Evolutionary conservation across 2,888 invertebrate genomes (phyloP), one percentile per base, ranked within the genome.

Genomic region (Caenorhabditis sp.): DNA sequence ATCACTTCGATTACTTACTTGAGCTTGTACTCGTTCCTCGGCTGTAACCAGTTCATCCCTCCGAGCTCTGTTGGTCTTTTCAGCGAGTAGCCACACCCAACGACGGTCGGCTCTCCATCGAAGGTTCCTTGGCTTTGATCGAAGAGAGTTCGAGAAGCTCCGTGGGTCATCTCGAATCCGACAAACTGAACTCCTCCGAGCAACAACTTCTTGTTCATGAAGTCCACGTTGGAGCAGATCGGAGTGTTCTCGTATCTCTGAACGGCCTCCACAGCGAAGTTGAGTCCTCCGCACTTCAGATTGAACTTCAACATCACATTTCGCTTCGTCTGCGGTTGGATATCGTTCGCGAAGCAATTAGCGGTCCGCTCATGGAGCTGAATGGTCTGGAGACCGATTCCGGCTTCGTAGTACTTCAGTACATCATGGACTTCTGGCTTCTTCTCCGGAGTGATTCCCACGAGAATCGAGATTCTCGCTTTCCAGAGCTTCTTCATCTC

Each of bases 251-350:
- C 19, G 2, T 26, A n/a, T 4, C 35, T 28, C 22, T 82, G 79
- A 28, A 81, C 35, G n/a, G n/a, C n/a, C 0, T 72, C 44, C 10
- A 86, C 47, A 16, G 38, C 1, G 58, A 83, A 82, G 68, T 87
- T 87, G 49, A 69, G 26, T n/a, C 86, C 86, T 8, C 86, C 86
- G 16, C 80, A 70, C 54, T 87, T 87, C 44, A 76, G 14, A 70
- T 87, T 87, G 72, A 87, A 77, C 76, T 87, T 87, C 8, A 73
- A 35, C 68, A 86, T 68, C 6, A 86, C 82, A 31, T 86, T 86
- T 4, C 83, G 80, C n/a, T n/a, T n/a, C n/a, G n/a, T n/a, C n/a
- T n/a, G n/a, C n/a, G n/a, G n/a, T n/a, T n/a, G n/a, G n/a, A n/a
- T n/a, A n/a, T n/a, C n/a, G n/a, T n/a, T n/a, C n/a, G n/a, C n/a